A percentile compares a stretch with the other conserved stretches of the same genome.
Conservation (phyloP, 2,797 vertebrate genomes). For the Oryzias dopingdopingensis region DNA sequence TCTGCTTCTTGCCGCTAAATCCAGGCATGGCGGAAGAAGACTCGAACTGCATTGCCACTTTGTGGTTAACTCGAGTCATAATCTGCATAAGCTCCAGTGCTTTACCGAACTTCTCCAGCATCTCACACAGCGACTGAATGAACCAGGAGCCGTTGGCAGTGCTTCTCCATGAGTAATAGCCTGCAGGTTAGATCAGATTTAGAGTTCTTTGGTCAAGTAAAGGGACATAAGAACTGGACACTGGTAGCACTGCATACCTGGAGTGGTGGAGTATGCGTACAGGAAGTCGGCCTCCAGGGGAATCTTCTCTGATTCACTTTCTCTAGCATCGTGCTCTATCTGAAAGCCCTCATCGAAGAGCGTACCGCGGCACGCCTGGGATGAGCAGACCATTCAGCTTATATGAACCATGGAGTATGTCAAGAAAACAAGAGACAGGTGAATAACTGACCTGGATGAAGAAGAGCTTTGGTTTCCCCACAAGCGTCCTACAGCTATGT, state of each 20-base stretch:
- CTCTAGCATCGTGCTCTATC: constrained; percentile 75
- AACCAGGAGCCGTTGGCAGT: constrained; percentile 87
- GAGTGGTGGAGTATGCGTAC: constrained; percentile 89
- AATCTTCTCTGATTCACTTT: constrained; percentile 75
- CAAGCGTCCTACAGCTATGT: constrained; percentile 56
- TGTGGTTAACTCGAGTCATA: constrained; percentile 88
- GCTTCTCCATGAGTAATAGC: constrained; percentile 94
- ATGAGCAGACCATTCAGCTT: not conserved
- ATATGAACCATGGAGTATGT: not conserved
- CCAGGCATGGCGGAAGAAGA: constrained; percentile 73
- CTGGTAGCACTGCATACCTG: constrained; percentile 72
- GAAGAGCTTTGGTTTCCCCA: constrained; percentile 82
- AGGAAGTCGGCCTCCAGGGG: constrained; percentile 93
- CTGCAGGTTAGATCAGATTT: constrained; percentile 51
- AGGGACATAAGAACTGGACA: too few relatives aligned
- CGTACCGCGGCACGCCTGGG: constrained; percentile 85
- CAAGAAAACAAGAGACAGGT: too few relatives aligned
- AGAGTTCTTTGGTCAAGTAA: not conserved
- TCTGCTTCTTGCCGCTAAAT: constrained; percentile 86
- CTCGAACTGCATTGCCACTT: constrained; percentile 83
- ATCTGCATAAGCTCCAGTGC: constrained; percentile 89
- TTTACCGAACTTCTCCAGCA: constrained; percentile 64
- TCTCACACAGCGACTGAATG: constrained; percentile 84
- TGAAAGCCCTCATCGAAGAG: constrained; percentile 72
- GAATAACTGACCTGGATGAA: constrained; percentile 75